Conservation (phyloP, 1,140 invertebrate genomes). For the Coboldia fuscipes region DNA sequence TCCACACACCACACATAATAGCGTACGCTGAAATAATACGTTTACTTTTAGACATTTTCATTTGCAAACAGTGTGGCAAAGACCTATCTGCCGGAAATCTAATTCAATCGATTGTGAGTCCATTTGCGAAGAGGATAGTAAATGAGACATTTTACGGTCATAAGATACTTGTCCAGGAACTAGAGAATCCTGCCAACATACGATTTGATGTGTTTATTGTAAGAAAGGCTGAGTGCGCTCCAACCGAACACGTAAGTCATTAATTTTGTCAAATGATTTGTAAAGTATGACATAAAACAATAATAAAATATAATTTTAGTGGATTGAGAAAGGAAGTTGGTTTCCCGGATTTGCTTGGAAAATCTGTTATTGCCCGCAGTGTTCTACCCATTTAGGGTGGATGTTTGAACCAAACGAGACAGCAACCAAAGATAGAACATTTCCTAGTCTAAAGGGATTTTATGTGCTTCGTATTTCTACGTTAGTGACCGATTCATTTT, state of each 20-base stretch:
- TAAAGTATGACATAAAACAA: no score
- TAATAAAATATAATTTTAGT: background rate
- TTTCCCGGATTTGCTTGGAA: conserved; percentile 1
- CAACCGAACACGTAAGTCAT: background rate
- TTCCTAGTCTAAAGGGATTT: background rate
- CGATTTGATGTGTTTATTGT: background rate
- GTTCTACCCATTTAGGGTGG: background rate
- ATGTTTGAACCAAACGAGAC: conserved; percentile 1
- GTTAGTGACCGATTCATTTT: background rate
- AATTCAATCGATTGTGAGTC: background rate
- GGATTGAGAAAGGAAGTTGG: background rate
- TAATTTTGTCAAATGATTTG: background rate
- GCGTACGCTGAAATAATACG: no score
- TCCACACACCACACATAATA: no score
- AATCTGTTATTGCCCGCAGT: background rate
- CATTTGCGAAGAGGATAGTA: background rate
- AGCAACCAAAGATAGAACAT: background rate
- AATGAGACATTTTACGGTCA: background rate
- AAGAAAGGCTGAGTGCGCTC: background rate
- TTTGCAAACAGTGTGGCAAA: background rate
- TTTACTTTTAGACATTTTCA: background rate
- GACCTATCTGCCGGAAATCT: background rate
- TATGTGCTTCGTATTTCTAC: background rate
- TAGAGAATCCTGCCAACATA: background rate
- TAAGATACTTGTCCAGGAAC: background rate